Conservation (phyloP, 2,888 invertebrate species). For the Caenorhabditis wallacei region DNA sequence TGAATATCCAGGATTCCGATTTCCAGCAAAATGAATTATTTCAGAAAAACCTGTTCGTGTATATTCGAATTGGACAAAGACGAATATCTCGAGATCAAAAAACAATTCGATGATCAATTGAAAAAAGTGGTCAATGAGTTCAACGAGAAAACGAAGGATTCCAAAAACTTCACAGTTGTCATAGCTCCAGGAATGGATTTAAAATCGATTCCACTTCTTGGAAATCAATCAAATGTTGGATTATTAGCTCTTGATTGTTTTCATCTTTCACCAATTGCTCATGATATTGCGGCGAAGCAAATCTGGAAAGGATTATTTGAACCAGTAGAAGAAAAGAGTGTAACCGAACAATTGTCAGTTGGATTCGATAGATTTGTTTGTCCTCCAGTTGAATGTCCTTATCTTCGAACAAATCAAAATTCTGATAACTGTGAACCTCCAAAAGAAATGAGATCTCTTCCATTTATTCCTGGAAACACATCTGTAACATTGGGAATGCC, state of each 20-base stretch:
- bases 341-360: constrained; percentile 10
- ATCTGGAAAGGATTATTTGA: constrained; percentile 72
- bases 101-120: constrained; percentile 38
- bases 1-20: background rate
- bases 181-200: constrained; percentile 65
- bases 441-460: constrained; percentile 14
- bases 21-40: constrained; percentile 5
- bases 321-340: constrained; percentile 15
- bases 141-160: constrained; percentile 13
- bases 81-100: constrained; percentile 45
- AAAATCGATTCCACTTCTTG: constrained; percentile 58
- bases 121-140: constrained; percentile 25
- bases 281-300: constrained; percentile 71
- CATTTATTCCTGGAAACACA: background rate
- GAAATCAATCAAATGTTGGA: constrained; percentile 64
- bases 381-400: constrained; percentile 54
- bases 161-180: constrained; percentile 59
- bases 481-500: background rate
- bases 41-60: constrained; percentile 67
- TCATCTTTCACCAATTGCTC: constrained; percentile 70
- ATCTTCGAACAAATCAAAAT: constrained; percentile 41
- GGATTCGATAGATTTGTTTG: constrained; percentile 54
- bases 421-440: constrained; percentile 33
- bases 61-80: constrained; percentile 48
- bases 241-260: constrained; percentile 74